These are phyloP conservation scores for Ormyrus labotus DNA, from an alignment of 2,888 invertebrate species.

Conservation along the genomic window DNA sequence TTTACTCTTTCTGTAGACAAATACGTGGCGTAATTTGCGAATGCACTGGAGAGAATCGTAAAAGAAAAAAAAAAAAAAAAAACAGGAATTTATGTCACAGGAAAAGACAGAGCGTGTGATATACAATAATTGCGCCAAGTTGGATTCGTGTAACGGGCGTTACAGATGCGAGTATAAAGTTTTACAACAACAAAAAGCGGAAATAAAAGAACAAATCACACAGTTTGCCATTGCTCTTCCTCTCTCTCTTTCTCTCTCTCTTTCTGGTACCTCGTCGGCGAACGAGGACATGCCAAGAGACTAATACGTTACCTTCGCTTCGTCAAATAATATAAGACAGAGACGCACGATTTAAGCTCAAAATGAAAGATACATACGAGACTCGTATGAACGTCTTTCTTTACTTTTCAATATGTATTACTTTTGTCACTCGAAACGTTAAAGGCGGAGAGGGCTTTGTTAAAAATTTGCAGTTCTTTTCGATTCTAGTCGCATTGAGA, in stretches of 20 bases:
- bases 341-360: slow-evolving; percentile 64
- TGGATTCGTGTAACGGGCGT: background rate
- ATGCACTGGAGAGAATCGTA: slow-evolving; percentile 10
- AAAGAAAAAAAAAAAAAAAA: slow-evolving; percentile 11
- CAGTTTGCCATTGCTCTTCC: slow-evolving; percentile 32
- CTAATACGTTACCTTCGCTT: slow-evolving; percentile 73
- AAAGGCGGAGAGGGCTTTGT: slow-evolving; percentile 8
- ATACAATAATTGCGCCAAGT: background rate
- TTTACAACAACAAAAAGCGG: slow-evolving; percentile 27
- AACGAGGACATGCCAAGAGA: slow-evolving; percentile 65
- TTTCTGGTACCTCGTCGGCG: slow-evolving; percentile 51
- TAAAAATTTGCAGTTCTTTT: slow-evolving; percentile 18
- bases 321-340: slow-evolving; percentile 66
- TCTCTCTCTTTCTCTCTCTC: slow-evolving; percentile 52
- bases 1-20: slow-evolving; percentile 24
- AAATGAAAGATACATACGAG: slow-evolving; percentile 54
- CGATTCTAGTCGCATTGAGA: background rate
- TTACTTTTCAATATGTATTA: slow-evolving; percentile 1
- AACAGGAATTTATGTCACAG: slow-evolving; percentile 22
- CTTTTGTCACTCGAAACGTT: slow-evolving; percentile 15
- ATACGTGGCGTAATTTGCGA: slow-evolving; percentile 24
- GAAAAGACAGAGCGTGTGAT: slow-evolving; percentile 33
- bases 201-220: slow-evolving; percentile 7
- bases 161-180: slow-evolving; percentile 5
- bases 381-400: slow-evolving; percentile 55